These are phyloP conservation scores for Heliconius sara DNA, from an alignment of 2,888 invertebrate genomes.

Conservation along the genomic window DNA sequence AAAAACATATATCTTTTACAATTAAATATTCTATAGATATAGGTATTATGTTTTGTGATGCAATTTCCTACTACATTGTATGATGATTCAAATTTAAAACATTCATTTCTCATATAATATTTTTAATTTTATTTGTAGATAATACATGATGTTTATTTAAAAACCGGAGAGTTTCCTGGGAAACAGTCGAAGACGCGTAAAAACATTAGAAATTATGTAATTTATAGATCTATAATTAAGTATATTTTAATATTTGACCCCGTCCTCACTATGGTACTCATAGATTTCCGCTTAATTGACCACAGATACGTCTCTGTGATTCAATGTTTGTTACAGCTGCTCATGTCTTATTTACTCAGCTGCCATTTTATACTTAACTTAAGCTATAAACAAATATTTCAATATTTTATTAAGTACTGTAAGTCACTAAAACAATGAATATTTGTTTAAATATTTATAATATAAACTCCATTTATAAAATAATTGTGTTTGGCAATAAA, in stretches of 20 bases:
- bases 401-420: neutral
- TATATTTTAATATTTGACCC: neutral
- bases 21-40: neutral
- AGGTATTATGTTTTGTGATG: neutral
- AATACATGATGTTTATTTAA: no score
- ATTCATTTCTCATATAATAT: no score
- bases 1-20: neutral
- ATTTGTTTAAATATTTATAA: constrained; percentile 4
- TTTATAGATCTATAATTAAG: neutral
- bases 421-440: constrained; percentile 18
- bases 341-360: constrained; percentile 66
- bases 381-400: neutral
- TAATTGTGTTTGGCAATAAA: no score
- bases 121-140: no score
- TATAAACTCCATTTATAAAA: no score
- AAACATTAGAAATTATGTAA: neutral
- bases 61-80: neutral
- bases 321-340: constrained; percentile 68
- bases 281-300: constrained; percentile 67
- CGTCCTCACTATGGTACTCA: constrained; percentile 47
- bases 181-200: no score
- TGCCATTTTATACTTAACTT: constrained; percentile 49
- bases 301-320: constrained; percentile 61
- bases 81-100: no score
- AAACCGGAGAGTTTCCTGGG: no score